Evolutionary conservation across 2,888 invertebrate genomes (phyloP).

Genomic region (Drosophila formosana): DNA sequence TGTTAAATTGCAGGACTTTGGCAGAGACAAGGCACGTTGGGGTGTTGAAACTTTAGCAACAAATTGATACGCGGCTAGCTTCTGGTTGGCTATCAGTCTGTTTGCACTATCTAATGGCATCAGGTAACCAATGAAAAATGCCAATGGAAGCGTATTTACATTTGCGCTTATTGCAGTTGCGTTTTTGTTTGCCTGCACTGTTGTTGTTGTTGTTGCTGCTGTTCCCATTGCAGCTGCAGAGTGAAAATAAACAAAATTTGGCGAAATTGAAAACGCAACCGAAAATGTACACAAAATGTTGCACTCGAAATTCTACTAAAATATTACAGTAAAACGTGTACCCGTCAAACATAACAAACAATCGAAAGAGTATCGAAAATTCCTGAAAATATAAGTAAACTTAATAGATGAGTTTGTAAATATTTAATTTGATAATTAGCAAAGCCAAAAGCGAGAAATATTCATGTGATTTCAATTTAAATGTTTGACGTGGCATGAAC

Average conservation of each 20-base stretch:
- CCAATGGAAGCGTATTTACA: conserved; percentile 63
- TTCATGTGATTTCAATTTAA: not conserved
- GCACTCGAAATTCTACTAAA: conserved; percentile 36
- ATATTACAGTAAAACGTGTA: conserved; percentile 49
- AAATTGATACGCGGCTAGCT: conserved; percentile 62
- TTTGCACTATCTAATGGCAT: conserved; percentile 72
- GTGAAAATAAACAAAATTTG: conserved; percentile 56
- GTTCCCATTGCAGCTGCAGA: conserved; percentile 16
- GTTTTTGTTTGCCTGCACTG: conserved; percentile 1
- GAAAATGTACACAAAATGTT: conserved; percentile 55
- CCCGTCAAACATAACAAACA: conserved; percentile 23
- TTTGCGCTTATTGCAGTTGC: conserved; percentile 57
- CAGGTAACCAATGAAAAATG: conserved; percentile 71
- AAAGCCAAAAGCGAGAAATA: not conserved
- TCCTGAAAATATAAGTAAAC: not conserved
- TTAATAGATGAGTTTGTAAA: not conserved
- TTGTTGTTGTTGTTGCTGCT: conserved; percentile 5
- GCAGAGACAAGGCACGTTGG: not conserved
- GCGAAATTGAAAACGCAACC: conserved; percentile 56
- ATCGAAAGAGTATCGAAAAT: conserved; percentile 4
- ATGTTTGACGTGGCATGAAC: not conserved
- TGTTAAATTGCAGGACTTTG: conserved; percentile 40
- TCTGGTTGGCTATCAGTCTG: conserved; percentile 58
- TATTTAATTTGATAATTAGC: conserved; percentile 1
- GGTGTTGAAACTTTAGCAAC: conserved; percentile 57